phyloP scores from a whole-genome alignment of 2,797 vertebrate species.

The Hippoglossus hippoglossus region DNA sequence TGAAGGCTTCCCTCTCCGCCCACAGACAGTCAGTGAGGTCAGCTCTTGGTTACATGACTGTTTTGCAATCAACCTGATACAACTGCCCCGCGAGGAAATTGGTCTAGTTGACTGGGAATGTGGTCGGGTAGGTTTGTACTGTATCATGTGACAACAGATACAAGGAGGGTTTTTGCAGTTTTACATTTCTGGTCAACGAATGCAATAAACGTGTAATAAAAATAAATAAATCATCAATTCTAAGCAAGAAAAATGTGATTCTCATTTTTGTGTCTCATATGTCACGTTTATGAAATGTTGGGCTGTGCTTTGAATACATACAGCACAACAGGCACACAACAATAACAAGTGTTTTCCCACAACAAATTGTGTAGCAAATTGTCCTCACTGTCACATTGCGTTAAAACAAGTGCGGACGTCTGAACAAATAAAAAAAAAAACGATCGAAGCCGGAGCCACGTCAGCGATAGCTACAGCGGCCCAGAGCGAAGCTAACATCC shows the following conservation, averaged over 20 bases:
- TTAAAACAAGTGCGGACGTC: conserved; percentile 62
- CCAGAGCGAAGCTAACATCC: conserved; percentile 51
- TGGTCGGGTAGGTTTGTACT: conserved; percentile 3
- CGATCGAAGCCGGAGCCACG: conserved; percentile 49
- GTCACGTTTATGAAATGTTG: background rate
- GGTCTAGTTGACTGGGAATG: conserved; percentile 37
- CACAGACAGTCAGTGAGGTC: conserved; percentile 55
- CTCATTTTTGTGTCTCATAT: no score
- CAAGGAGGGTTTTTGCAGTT: conserved; percentile 5
- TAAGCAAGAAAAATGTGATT: no score
- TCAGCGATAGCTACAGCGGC: conserved; percentile 37
- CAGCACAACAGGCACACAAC: no score
- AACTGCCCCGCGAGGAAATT: conserved; percentile 49
- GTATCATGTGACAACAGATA: conserved; percentile 2
- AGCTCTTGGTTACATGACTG: conserved; percentile 54
- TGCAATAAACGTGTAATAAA: no score
- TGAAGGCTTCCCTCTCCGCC: conserved; percentile 46
- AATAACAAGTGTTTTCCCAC: no score
- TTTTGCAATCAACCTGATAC: no score
- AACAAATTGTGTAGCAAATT: conserved; percentile 36
- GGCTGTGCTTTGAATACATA: no score
- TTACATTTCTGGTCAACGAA: background rate
- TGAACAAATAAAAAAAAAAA: conserved; percentile 18
- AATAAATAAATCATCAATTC: no score
- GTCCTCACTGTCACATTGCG: conserved; percentile 49